These are phyloP conservation scores for Drosophila eohydei DNA, from an alignment of 2,888 invertebrate species.

Conservation along the genomic window DNA sequence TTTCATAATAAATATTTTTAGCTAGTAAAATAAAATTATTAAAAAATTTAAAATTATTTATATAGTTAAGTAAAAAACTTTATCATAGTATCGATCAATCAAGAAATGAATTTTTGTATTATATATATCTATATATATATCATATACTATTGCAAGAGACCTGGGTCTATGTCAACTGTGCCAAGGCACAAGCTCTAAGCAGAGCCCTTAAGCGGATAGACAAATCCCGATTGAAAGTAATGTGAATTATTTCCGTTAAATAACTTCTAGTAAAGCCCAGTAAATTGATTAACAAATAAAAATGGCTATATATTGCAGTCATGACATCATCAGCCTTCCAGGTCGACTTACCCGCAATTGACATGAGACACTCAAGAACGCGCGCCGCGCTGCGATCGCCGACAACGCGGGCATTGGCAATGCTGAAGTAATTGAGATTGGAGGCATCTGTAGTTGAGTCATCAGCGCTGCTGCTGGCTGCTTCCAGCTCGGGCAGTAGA, in stretches of 20 bases:
- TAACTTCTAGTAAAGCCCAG: neutral
- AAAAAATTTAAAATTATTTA: neutral
- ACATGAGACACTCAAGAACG: conserved; percentile 95
- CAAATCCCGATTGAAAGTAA: neutral
- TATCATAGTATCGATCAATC: neutral
- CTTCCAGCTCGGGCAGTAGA: conserved; percentile 85
- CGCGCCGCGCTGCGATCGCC: conserved; percentile 93
- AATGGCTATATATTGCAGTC: neutral
- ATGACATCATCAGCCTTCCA: neutral
- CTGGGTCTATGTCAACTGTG: neutral
- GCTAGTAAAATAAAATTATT: too few species aligned
- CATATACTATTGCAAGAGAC: neutral
- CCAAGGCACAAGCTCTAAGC: neutral
- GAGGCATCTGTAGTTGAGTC: conserved; percentile 82
- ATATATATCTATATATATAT: neutral
- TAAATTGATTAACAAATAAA: conserved; percentile 4
- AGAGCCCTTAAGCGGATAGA: neutral
- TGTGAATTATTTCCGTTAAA: neutral
- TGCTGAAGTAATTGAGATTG: conserved; percentile 87
- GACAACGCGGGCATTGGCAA: conserved; percentile 88
- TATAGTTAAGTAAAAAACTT: neutral
- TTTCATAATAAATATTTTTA: too few species aligned
- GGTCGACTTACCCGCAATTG: conserved; percentile 90
- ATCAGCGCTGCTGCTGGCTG: neutral
- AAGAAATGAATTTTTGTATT: neutral